phyloP scores from a whole-genome alignment of 2,113 vertebrate species.

The Labrus mixtus region DNA sequence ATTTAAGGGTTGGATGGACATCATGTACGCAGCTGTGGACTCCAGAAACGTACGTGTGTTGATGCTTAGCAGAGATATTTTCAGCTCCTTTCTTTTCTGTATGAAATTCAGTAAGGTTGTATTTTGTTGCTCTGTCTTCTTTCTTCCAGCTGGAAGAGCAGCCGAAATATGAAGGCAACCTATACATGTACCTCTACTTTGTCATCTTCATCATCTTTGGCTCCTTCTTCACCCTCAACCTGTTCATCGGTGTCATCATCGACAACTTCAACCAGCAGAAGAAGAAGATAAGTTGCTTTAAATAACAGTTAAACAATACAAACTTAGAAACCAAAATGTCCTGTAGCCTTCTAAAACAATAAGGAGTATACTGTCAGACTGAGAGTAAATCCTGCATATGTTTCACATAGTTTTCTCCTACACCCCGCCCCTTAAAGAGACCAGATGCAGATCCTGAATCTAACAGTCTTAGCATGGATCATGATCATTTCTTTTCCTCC shows the following conservation, averaged over 20 bases:
- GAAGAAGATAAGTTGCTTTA: conserved; percentile 96
- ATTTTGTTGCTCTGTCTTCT: neutral
- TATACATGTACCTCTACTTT: conserved; percentile 98
- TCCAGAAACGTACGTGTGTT: conserved; percentile 76
- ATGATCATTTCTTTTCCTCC: too few species aligned
- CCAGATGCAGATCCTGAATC: too few species aligned
- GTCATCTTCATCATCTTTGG: conserved; percentile 99
- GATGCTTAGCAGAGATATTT: too few species aligned
- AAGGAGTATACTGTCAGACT: too few species aligned
- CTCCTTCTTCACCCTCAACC: conserved; percentile 97
- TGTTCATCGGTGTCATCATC: conserved; percentile 99
- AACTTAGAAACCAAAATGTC: too few species aligned
- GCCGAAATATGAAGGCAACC: conserved; percentile 89
- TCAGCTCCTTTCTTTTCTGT: too few species aligned
- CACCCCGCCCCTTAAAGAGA: too few species aligned
- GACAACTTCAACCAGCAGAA: conserved; percentile 99
- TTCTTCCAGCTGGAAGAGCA: conserved; percentile 84
- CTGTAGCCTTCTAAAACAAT: too few species aligned
- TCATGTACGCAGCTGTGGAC: conserved; percentile 87
- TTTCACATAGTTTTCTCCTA: too few species aligned
- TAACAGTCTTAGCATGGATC: too few species aligned
- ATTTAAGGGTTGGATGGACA: conserved; percentile 87
- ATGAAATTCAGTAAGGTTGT: too few species aligned
- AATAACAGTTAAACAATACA: neutral
- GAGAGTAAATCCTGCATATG: too few species aligned